Evolutionary conservation across 2,888 invertebrate species (phyloP), one percentile per base, ranked within the genome.

Genomic region (Sinotaia quadrata): DNA sequence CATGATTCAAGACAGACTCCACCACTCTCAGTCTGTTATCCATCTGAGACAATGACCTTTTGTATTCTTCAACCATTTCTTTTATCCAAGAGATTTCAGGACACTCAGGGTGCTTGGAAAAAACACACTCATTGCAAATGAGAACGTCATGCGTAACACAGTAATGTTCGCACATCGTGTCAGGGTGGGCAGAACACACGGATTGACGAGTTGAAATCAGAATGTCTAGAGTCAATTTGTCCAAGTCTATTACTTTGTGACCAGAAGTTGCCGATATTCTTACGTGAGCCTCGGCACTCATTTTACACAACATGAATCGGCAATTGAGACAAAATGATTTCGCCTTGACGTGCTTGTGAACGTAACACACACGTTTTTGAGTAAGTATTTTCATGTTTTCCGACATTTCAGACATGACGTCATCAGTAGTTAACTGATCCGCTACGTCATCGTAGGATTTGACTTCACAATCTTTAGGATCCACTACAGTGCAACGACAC

Each of bases 401-500:
- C n/a, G n/a, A n/a, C n/a, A n/a, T n/a, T n/a, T n/a, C n/a, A n/a
- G n/a, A n/a, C n/a, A n/a, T n/a, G n/a, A n/a, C n/a, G n/a, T n/a
- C n/a, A n/a, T 59, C 59, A 4, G 59, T 59, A n/a, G 59, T 37
- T 4, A 59, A 41, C 8, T 12, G 18, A n/a, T 59, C 29, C 5
- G 41, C 41, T 12, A 59, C 8, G 12, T 59, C 59, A 15, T 59
- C 41, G 2, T 18, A 59, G 34, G 34, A 34, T n/a, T 33, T 31
- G n/a, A 4, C 21, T 21, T 44, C 18, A 12, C 18, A 10, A 4
- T 18, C 21, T 4, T 41, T 34, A 15, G 59, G 36, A 18, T 41
- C 41, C 59, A 59, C 37, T 8, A 59, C 27, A 34, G 37, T 21
- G 56, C 56, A 8, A 18, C 57, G 36, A 37, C 57, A 58, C n/a